Percentiles rank a stretch among this genome's conserved stretches.
These are phyloP conservation scores for Pemphigus obesinymphae DNA, from an alignment of 1,140 invertebrate genomes.

Conservation along the genomic window DNA sequence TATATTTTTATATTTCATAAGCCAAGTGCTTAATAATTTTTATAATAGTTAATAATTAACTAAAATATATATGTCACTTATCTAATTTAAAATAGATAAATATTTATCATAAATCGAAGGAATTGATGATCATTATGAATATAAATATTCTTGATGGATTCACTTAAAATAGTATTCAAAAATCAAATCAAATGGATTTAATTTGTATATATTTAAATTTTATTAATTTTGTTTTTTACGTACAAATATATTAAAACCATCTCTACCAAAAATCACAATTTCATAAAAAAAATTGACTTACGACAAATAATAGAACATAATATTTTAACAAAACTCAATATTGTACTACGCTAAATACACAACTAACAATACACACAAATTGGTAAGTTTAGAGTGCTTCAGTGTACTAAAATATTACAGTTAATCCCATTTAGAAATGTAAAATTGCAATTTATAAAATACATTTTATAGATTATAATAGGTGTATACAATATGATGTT, in stretches of 20 bases:
- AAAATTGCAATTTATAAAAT: not conserved
- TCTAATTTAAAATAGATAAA: no score
- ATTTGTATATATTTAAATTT: not conserved
- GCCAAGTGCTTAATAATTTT: no score
- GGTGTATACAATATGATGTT: not conserved
- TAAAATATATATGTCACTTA: no score
- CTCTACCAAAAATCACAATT: conserved; percentile 21
- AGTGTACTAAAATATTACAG: not conserved
- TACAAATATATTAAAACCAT: conserved; percentile 31
- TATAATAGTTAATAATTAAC: no score
- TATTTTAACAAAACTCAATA: not conserved
- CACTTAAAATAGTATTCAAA: not conserved
- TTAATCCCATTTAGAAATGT: not conserved
- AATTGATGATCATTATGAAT: not conserved
- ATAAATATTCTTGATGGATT: not conserved
- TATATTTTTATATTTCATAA: no score
- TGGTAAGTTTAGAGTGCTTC: not conserved
- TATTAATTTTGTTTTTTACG: conserved; percentile 10
- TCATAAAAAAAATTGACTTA: conserved; percentile 18
- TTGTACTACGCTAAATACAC: not conserved
- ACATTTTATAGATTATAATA: not conserved
- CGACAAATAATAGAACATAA: not conserved
- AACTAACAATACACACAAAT: not conserved
- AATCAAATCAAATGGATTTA: not conserved
- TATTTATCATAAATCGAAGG: not conserved